Conservation (phyloP, 1,140 invertebrate species). For the Apocrypta bakeri region DNA sequence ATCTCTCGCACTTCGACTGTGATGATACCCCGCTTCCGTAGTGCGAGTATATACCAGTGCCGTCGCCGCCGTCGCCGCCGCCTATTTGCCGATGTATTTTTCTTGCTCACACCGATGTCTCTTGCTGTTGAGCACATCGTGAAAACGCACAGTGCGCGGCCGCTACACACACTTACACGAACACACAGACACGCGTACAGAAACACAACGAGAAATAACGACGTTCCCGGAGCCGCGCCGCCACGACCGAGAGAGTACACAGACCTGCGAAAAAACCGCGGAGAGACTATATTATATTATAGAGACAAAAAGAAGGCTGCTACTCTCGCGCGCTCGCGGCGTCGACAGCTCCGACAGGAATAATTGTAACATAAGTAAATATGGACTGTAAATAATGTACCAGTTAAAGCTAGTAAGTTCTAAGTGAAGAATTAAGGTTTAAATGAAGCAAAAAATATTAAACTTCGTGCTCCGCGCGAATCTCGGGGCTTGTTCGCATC, state of each 20-base stretch:
- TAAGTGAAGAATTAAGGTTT: constrained; percentile 63
- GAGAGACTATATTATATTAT: too few species aligned
- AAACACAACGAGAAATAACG: too few species aligned
- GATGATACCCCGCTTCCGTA: background rate
- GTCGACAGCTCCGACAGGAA: background rate
- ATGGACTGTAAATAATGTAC: constrained; percentile 75
- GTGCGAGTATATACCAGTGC: constrained; percentile 29
- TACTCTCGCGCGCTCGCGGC: background rate
- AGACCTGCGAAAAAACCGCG: too few species aligned
- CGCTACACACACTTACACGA: too few species aligned
- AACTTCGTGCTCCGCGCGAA: constrained; percentile 3
- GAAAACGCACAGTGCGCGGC: background rate
- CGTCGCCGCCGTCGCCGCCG: too few species aligned
- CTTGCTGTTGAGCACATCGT: too few species aligned
- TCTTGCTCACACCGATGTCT: too few species aligned
- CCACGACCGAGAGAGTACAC: background rate
- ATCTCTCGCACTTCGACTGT: too few species aligned
- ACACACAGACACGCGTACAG: too few species aligned
- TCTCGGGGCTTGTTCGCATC: background rate
- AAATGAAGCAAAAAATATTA: constrained; percentile 57
- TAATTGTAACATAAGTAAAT: constrained; percentile 75
- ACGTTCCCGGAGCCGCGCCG: constrained; percentile 1
- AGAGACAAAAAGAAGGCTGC: background rate
- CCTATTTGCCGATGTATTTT: background rate
- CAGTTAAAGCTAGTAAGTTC: constrained; percentile 72